Evolutionary conservation across 2,113 vertebrate genomes (phyloP), one percentile per base, ranked within the genome.

Genomic region (Carassius gibelio): DNA sequence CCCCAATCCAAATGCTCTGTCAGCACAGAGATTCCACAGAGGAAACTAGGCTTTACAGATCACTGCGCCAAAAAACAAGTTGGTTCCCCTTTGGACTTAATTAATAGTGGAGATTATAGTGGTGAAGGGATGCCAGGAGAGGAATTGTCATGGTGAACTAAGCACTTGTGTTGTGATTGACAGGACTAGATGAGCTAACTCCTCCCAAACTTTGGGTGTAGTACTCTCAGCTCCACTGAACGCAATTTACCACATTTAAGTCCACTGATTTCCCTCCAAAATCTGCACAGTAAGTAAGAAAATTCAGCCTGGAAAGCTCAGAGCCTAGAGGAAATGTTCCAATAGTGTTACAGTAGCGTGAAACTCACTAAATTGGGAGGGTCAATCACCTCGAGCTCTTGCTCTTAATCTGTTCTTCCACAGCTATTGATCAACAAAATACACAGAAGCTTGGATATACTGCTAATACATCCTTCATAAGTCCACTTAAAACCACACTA

Each of bases 1-100:
- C 94, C 92, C 93, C 90, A 91, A 92, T 90, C 91, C 92, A 94
- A 93, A 94, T 94, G 93, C 92, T 93, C 93, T 93, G 94, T 94
- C 94, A 94, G 94, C 93, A 94, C 90, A 82, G 85, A 90, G 93
- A 94, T 93, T 93, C 92, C 92, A 93, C 91, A 91, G 89, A 94
- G 93, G 93, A 94, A 95, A 90, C 91, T 90, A 86, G 92, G 90
- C 92, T 94, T 94, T 93, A 84, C 42, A 74, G 66, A 59, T 75
- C 74, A 90, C 90, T 72, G 74, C 5, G 68, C 68, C 74, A 62
- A 30, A 30, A 30, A 34, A 10, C 66, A 19, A 38, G 17, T 38
- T 38, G 4, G 68, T 71, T 71, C 8, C 8, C 0, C 19, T 38
- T 10, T 5, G 68, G 68, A 38, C 8, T 71, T 69, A 36, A 69